Conservation (phyloP, 92 coral and sea anemone species). For the Meandrina meandrites region DNA sequence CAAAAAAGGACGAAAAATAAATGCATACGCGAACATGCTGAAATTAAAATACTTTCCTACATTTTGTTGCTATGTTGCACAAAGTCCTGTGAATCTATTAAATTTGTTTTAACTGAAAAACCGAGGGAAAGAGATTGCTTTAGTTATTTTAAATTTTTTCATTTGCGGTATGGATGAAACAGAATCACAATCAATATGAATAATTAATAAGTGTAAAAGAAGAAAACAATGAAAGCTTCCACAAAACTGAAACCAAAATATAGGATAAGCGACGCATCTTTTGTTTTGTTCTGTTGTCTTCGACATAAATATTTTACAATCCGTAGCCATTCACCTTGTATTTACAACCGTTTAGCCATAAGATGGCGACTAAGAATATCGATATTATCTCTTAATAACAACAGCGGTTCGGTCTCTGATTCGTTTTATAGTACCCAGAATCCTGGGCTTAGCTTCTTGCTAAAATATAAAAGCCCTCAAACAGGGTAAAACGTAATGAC, state of each 20-base stretch:
- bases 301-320: conserved; percentile 27
- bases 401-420: not conserved
- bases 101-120: too few relatives aligned
- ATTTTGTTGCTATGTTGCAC: not conserved
- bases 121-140: too few relatives aligned
- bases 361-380: not conserved
- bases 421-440: not conserved
- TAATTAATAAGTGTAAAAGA: conserved; percentile 10
- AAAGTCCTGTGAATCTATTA: not conserved
- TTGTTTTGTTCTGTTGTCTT: conserved; percentile 2
- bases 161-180: conserved; percentile 6
- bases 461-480: not conserved
- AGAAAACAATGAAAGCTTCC: not conserved
- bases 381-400: not conserved
- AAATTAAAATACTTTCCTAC: not conserved
- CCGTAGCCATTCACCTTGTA: not conserved
- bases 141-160: not conserved
- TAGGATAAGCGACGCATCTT: not conserved
- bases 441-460: not conserved
- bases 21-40: not conserved
- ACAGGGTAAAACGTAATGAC: not conserved
- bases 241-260: conserved; percentile 8
- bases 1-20: not conserved
- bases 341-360: not conserved
- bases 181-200: conserved; percentile 9